phyloP scores from a whole-genome alignment of 2,888 invertebrate genomes.

The Cerastoderma edule region DNA sequence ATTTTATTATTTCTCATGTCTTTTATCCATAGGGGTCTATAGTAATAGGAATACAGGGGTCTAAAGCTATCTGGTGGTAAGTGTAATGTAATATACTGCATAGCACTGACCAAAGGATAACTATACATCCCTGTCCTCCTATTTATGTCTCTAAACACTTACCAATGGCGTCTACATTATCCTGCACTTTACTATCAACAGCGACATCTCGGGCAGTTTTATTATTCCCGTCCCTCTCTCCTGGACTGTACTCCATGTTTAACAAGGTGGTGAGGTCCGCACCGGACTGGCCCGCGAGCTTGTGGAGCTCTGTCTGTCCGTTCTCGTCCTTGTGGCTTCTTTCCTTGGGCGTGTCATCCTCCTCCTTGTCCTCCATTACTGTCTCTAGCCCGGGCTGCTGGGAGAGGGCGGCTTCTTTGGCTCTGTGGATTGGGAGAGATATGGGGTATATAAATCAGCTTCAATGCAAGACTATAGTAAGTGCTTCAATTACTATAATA shows the following conservation, averaged over 20 bases:
- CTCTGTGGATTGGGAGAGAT: conserved; percentile 46
- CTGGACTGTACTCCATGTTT: conserved; percentile 71
- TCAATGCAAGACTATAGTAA: too few species aligned
- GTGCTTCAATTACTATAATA: too few species aligned
- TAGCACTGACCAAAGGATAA: too few species aligned
- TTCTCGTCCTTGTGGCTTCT: conserved; percentile 65
- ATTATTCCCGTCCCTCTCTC: conserved; percentile 71
- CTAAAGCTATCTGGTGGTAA: too few species aligned
- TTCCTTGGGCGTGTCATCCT: conserved; percentile 64
- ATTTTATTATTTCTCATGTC: too few species aligned
- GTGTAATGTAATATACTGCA: too few species aligned
- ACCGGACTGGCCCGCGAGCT: conserved; percentile 68
- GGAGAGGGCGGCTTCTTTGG: conserved; percentile 70
- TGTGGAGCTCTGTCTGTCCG: conserved; percentile 75
- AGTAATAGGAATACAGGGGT: too few species aligned
- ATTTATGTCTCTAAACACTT: too few species aligned
- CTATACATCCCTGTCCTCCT: too few species aligned
- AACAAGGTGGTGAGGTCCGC: conserved; percentile 70
- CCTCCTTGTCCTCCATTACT: conserved; percentile 71
- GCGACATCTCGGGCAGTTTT: conserved; percentile 78
- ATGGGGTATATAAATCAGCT: too few species aligned
- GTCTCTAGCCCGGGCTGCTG: conserved; percentile 74
- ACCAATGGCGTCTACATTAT: conserved; percentile 76
- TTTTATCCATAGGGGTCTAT: too few species aligned
- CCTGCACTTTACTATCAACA: conserved; percentile 60